These are phyloP conservation scores for Pterostichus niger DNA, from an alignment of 2,888 invertebrate genomes.

Conservation along the genomic window DNA sequence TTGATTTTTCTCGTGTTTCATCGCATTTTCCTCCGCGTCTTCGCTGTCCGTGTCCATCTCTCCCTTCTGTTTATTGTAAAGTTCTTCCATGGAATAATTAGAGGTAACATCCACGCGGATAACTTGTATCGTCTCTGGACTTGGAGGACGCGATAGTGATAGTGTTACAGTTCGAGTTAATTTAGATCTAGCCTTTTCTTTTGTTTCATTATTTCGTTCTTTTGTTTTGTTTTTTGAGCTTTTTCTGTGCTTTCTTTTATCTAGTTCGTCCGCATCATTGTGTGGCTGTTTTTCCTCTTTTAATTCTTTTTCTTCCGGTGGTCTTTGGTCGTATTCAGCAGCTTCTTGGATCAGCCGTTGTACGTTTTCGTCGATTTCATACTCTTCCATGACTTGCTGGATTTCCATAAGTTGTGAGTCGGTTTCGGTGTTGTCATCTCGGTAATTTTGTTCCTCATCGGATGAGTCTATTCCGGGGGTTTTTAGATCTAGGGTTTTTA, in stretches of 20 bases:
- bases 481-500: constrained; percentile 10
- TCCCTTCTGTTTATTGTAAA: constrained; percentile 68
- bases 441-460: constrained; percentile 20
- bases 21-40: constrained; percentile 14
- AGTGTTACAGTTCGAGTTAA: constrained; percentile 72
- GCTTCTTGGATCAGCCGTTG: constrained; percentile 69
- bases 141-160: constrained; percentile 74
- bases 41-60: constrained; percentile 2
- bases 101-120: constrained; percentile 76
- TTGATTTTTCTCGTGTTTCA: constrained; percentile 36
- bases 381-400: constrained; percentile 68
- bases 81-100: constrained; percentile 72
- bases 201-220: constrained; percentile 57
- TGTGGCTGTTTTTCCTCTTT: constrained; percentile 67
- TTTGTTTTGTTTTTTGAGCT: constrained; percentile 65
- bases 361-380: constrained; percentile 74
- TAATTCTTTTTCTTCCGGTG: constrained; percentile 47
- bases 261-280: constrained; percentile 27
- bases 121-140: constrained; percentile 75
- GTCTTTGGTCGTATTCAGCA: constrained; percentile 56
- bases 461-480: background rate
- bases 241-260: constrained; percentile 69
- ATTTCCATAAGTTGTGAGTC: constrained; percentile 62
- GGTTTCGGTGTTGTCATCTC: constrained; percentile 60
- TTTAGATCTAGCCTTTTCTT: constrained; percentile 63